Percentiles rank a stretch among this genome's conserved stretches.
These are phyloP conservation scores for Yponomeuta plumbellus DNA, from an alignment of 2,888 invertebrate genomes.

Conservation along the genomic window DNA sequence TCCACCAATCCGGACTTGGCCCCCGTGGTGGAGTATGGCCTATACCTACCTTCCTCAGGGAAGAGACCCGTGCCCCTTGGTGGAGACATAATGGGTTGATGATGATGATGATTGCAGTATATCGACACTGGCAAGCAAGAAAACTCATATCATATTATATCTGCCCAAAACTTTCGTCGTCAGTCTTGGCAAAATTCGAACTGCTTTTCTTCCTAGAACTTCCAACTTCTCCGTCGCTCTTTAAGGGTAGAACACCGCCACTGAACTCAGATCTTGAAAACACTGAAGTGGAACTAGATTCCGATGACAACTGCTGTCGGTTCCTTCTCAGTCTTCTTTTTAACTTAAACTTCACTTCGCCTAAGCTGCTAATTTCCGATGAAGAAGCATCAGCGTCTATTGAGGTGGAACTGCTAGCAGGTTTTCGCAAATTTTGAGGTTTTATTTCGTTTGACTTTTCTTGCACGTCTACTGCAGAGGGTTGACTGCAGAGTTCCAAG, in stretches of 20 bases:
- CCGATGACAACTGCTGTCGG: conserved; percentile 41
- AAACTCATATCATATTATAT: conserved; percentile 19
- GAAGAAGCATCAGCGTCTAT: conserved; percentile 55
- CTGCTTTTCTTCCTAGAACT: conserved; percentile 28
- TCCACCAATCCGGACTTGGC: too few species aligned
- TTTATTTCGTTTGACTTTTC: conserved; percentile 24
- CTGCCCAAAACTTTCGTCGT: conserved; percentile 45
- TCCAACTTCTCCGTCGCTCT: conserved; percentile 60
- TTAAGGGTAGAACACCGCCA: conserved; percentile 46
- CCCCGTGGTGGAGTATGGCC: too few species aligned
- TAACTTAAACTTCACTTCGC: conserved; percentile 51
- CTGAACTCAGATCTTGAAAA: conserved; percentile 44
- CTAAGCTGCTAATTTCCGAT: conserved; percentile 65
- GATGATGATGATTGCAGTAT: too few species aligned
- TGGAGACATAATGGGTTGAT: too few species aligned
- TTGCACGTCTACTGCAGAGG: background rate
- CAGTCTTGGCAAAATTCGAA: conserved; percentile 34
- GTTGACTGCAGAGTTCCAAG: conserved; percentile 33
- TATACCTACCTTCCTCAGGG: too few species aligned
- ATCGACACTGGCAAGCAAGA: background rate
- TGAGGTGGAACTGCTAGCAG: conserved; percentile 51
- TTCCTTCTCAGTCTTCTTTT: conserved; percentile 38
- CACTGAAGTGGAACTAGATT: conserved; percentile 42
- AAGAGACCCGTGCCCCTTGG: too few species aligned
- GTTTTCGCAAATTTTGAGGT: conserved; percentile 27